Conservation (phyloP, 2,113 vertebrate genomes). For the Cacatua alba region DNA sequence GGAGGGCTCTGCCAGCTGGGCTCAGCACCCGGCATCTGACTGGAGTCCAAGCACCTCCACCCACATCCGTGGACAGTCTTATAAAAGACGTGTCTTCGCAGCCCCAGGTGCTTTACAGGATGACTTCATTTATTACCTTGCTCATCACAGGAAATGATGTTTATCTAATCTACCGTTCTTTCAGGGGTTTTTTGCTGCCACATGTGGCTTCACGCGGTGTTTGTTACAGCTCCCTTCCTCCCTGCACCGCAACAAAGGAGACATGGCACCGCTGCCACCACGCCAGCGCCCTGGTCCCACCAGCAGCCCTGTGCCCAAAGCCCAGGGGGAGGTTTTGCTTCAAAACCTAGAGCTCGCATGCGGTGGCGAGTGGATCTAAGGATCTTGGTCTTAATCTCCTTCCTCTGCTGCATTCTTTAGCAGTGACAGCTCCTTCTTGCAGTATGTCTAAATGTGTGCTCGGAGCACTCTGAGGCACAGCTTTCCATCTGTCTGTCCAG, state of each 20-base stretch:
- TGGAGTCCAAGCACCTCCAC: background rate
- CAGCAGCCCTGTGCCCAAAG: accelerated
- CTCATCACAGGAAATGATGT: constrained; percentile 56
- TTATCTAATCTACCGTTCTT: constrained; percentile 54
- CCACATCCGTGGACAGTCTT: background rate
- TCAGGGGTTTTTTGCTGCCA: background rate
- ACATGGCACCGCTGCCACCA: background rate
- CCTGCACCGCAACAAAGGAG: background rate
- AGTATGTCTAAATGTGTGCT: background rate
- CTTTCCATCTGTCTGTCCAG: constrained; percentile 35
- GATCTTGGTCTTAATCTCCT: background rate
- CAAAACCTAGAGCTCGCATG: background rate
- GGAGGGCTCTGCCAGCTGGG: background rate
- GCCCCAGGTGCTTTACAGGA: constrained; percentile 41
- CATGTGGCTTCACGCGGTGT: background rate
- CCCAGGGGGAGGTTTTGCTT: background rate
- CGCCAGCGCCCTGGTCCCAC: background rate
- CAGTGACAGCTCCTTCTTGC: constrained; percentile 18
- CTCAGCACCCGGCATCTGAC: background rate
- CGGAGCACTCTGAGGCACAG: background rate
- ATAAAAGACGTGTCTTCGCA: background rate
- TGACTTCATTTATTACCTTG: constrained; percentile 57
- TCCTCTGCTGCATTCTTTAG: constrained; percentile 42
- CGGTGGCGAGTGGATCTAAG: background rate
- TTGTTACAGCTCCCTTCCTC: background rate